These are phyloP conservation scores for Gymnocypris eckloni DNA, from an alignment of 2,797 vertebrate species.

Conservation along the genomic window DNA sequence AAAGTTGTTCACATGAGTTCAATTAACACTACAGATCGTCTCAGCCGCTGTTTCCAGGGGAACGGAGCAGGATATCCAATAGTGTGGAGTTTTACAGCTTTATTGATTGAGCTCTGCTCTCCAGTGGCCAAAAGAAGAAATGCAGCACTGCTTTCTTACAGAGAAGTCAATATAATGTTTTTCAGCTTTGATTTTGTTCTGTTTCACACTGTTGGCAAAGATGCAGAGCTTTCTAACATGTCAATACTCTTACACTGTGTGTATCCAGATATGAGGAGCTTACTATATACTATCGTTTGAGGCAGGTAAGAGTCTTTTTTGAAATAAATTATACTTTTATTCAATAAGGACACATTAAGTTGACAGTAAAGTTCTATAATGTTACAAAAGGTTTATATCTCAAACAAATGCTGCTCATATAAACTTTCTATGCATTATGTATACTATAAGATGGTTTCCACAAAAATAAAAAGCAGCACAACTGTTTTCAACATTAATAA, in stretches of 20 bases:
- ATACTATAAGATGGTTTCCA: neutral
- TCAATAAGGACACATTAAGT: neutral
- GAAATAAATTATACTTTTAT: neutral
- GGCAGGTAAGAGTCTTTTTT: neutral
- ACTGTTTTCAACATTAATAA: neutral
- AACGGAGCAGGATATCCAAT: constrained; percentile 16
- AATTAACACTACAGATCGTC: neutral
- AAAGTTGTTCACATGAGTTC: neutral
- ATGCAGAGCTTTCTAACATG: neutral
- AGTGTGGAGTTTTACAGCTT: constrained; percentile 42
- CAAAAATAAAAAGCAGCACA: neutral
- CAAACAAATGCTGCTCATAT: neutral
- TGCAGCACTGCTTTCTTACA: constrained; percentile 64
- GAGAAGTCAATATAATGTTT: constrained; percentile 28
- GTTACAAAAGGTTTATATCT: neutral
- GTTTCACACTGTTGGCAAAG: neutral
- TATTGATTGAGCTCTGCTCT: constrained; percentile 77
- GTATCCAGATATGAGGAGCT: neutral
- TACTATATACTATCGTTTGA: neutral
- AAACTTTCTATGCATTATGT: neutral
- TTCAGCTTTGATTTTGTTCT: neutral
- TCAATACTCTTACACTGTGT: neutral
- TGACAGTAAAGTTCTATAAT: too few relatives aligned
- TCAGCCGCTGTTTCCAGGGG: constrained; percentile 14
- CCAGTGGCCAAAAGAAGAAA: constrained; percentile 77